These are phyloP conservation scores for Diplazon laetatorius DNA, from an alignment of 2,888 invertebrate genomes.

Conservation along the genomic window DNA sequence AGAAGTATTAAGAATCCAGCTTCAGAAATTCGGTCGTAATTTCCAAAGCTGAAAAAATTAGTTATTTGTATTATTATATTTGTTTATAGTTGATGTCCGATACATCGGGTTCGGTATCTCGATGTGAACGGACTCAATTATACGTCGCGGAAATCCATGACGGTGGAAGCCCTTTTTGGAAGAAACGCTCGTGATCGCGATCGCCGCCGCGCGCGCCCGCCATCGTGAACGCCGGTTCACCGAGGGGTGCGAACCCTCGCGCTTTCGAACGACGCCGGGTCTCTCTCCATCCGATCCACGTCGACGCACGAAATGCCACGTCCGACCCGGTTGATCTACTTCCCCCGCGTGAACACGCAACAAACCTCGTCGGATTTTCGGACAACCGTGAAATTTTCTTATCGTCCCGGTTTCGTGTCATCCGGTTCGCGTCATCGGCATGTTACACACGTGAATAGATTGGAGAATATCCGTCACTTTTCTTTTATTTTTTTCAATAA, in stretches of 20 bases:
- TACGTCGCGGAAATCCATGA: constrained; percentile 48
- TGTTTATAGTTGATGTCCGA: too few relatives aligned
- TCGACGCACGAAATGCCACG: background rate
- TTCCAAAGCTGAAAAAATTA: too few relatives aligned
- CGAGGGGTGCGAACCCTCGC: constrained; percentile 58
- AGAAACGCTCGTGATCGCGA: constrained; percentile 50
- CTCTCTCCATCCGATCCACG: constrained; percentile 17
- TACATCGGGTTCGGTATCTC: too few relatives aligned
- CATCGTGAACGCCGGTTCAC: constrained; percentile 51
- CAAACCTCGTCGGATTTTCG: constrained; percentile 45
- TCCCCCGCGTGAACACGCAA: constrained; percentile 30
- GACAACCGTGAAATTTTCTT: constrained; percentile 38
- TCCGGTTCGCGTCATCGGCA: constrained; percentile 15
- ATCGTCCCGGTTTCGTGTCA: constrained; percentile 30
- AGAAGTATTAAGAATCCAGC: too few relatives aligned
- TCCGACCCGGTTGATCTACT: constrained; percentile 10
- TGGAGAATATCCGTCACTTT: background rate
- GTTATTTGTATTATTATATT: too few relatives aligned
- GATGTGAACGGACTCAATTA: too few relatives aligned
- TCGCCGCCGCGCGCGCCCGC: constrained; percentile 10
- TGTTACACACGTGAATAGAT: constrained; percentile 17
- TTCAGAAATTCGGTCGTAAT: too few relatives aligned
- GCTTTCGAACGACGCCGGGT: constrained; percentile 42
- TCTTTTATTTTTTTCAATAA: too few relatives aligned
- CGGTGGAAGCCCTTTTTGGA: constrained; percentile 48